Percentiles rank a stretch among this genome's conserved stretches.
Conservation (phyloP, 2,797 vertebrate species). For the Pangasius djambal region DNA sequence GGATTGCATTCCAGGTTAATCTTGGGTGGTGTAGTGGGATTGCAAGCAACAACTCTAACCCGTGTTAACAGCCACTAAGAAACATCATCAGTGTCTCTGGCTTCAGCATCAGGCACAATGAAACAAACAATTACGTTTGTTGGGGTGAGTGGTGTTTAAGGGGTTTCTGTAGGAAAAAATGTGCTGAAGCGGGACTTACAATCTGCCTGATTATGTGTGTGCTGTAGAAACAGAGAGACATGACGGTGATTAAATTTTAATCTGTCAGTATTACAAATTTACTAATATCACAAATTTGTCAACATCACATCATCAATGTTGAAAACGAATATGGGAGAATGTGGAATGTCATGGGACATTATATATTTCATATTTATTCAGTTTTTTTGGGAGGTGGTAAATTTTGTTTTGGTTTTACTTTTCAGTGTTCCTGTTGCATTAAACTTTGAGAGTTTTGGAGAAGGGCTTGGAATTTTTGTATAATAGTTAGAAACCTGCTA, state of each 20-base stretch:
- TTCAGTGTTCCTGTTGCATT: too few relatives aligned
- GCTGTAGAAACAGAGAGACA: not conserved
- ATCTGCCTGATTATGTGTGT: not conserved
- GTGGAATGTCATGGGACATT: not conserved
- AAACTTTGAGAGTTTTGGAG: not conserved
- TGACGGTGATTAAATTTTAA: not conserved
- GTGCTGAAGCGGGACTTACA: not conserved
- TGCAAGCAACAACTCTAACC: slow-evolving; percentile 65
- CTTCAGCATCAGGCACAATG: slow-evolving; percentile 57
- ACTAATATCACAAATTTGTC: not conserved
- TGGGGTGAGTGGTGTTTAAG: slow-evolving; percentile 50
- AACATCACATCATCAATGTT: not conserved
- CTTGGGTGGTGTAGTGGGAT: slow-evolving; percentile 74
- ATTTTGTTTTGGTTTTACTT: too few relatives aligned
- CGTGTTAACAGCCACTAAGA: slow-evolving; percentile 56
- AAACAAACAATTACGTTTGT: slow-evolving; percentile 56
- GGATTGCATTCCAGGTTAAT: slow-evolving; percentile 71
- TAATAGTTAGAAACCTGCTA: not conserved
- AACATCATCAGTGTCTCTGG: slow-evolving; percentile 50
- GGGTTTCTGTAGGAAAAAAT: not conserved
- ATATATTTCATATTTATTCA: not conserved
- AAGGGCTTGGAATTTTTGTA: not conserved
- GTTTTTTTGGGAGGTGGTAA: too few relatives aligned
- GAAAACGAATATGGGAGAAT: not conserved
- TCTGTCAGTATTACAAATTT: not conserved